Conservation (phyloP, 2,113 vertebrate genomes). For the Lepus europaeus region DNA sequence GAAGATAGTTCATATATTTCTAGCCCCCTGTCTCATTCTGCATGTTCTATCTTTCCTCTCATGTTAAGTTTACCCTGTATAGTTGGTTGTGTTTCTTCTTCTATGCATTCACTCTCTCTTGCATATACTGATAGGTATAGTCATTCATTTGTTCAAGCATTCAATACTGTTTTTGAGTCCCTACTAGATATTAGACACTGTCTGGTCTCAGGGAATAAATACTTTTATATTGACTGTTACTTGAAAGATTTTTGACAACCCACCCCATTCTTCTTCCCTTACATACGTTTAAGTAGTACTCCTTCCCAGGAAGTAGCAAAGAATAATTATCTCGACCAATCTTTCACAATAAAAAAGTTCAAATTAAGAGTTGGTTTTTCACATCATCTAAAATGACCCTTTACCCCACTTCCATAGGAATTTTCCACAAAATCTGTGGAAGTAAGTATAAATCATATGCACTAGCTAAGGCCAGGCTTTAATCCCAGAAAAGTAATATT, state of each 20-base stretch:
- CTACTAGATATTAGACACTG: neutral
- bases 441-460: neutral
- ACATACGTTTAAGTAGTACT: neutral
- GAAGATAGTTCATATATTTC: neutral
- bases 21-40: neutral
- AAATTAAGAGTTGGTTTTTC: neutral
- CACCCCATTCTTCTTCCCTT: neutral
- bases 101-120: neutral
- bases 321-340: neutral
- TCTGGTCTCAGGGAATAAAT: neutral
- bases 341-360: neutral
- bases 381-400: neutral
- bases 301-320: neutral
- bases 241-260: neutral
- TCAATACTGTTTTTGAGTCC: neutral
- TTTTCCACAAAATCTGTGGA: neutral
- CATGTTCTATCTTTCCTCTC: neutral
- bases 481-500: neutral
- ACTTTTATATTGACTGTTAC: neutral
- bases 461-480: neutral
- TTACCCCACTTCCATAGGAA: neutral
- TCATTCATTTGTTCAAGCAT: neutral
- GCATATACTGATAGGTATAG: neutral
- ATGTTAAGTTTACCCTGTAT: neutral
- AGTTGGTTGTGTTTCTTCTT: neutral